A percentile compares a stretch with the other conserved stretches of the same genome.
Conservation (phyloP, 2,113 vertebrate species). For the chimpanzee (Pan troglodytes) region DNA sequence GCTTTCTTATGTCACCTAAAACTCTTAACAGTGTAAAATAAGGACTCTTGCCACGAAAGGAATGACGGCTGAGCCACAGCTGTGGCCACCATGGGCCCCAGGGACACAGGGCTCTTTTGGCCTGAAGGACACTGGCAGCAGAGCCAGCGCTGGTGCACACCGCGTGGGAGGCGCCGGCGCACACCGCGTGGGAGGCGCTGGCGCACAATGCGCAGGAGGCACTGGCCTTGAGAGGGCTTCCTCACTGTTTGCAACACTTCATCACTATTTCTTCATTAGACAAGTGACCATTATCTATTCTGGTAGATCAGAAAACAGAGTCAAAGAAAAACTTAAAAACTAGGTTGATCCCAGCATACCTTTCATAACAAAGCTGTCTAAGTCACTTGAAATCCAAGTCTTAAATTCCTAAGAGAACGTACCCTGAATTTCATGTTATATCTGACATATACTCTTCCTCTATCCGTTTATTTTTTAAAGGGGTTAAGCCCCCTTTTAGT, state of each 20-base stretch:
- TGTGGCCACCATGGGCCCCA: not conserved
- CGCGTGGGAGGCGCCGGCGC: not conserved
- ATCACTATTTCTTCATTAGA: not conserved
- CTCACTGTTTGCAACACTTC: not conserved
- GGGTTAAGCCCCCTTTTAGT: not conserved
- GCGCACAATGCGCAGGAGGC: rapidly evolving
- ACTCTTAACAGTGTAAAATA: not conserved
- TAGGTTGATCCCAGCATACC: not conserved
- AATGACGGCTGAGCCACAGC: not conserved
- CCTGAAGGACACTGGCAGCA: not conserved
- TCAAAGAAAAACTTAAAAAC: not conserved
- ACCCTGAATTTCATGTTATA: not conserved
- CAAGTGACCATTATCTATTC: not conserved
- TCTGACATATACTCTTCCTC: not conserved
- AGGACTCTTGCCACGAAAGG: not conserved
- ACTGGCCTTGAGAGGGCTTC: too few species aligned
- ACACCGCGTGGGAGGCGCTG: too few species aligned
- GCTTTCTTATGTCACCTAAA: not conserved
- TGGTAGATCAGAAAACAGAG: not conserved
- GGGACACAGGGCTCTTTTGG: not conserved
- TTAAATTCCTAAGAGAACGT: not conserved
- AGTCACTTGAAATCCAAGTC: not conserved
- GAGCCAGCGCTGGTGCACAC: rapidly evolving
- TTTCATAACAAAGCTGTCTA: not conserved
- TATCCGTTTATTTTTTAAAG: not conserved